A percentile compares a stretch with the other conserved stretches of the same genome.
Evolutionary conservation across 2,797 vertebrate species (phyloP).

Genomic region (Etheostoma perlongum): DNA sequence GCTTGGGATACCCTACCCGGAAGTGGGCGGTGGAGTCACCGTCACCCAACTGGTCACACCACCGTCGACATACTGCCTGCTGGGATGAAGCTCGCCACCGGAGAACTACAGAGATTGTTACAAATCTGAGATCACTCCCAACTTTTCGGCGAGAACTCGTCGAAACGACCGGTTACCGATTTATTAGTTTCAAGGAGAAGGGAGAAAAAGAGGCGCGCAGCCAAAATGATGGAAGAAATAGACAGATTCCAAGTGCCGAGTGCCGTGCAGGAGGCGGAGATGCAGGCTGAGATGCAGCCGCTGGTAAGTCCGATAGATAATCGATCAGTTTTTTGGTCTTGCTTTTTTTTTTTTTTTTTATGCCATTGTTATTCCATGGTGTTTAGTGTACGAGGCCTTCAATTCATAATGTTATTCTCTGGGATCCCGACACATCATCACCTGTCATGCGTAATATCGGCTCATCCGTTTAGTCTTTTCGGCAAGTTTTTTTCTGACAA

Average conservation of each 20-base stretch:
- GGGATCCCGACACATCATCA: conserved; percentile 40
- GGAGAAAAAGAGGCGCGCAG: conserved; percentile 52
- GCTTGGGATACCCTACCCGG: conserved; percentile 82
- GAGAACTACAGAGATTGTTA: conserved; percentile 53
- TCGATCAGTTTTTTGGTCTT: not conserved
- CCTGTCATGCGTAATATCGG: conserved; percentile 39
- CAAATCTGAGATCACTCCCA: conserved; percentile 51
- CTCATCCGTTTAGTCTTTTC: conserved; percentile 14
- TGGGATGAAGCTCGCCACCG: conserved; percentile 86
- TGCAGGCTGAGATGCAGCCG: conserved; percentile 97
- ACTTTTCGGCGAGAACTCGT: conserved; percentile 11
- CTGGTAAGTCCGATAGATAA: conserved; percentile 85
- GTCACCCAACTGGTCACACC: conserved; percentile 80
- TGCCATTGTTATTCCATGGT: not conserved
- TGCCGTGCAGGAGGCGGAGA: conserved; percentile 90
- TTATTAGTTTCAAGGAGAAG: not conserved
- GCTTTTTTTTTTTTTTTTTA: not conserved
- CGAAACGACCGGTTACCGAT: not conserved
- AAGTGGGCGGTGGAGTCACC: conserved; percentile 90
- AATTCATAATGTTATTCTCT: not conserved
- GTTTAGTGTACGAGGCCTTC: conserved; percentile 20
- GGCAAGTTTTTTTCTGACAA: conserved; percentile 19
- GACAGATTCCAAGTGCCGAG: conserved; percentile 97
- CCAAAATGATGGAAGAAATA: conserved; percentile 98
- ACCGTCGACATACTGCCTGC: conserved; percentile 77